Base-by-base conservation (phyloP, 1,140 invertebrate genomes). In the Drosophila carrolli region DNA sequence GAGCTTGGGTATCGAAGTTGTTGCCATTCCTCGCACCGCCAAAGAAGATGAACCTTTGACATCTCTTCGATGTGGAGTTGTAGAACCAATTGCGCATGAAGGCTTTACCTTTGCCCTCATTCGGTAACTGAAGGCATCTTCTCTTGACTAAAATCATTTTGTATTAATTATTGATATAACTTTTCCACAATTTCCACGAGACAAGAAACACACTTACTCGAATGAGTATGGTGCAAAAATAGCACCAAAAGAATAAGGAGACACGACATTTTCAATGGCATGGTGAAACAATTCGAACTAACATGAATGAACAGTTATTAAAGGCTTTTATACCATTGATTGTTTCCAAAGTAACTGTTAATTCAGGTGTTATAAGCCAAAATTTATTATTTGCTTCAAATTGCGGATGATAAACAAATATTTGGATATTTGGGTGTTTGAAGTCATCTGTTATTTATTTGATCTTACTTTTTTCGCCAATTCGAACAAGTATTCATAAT, bases 21-120 rank as follows among this genome's bases (percentile, higher is more conserved):
- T 71, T 71, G 5, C 62, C 63, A 68, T 71, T 70, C 16, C 37
- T 9, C 13, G 2, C 4, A 0, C 67, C 67, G 4, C 67, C 67
- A 5, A 11, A 57, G 27, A 70, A 71, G 29, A 70, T 37, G 19
- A 71, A 71, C 41, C 37, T 70, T 40, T 70, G 35, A 9, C 67
- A 71, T 16, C 13, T 37, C n/a, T 40, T 2, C 1, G 51, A 37
- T 4, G 67, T 71, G 16, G 67, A 70, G 40, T 71, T 70, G 43
- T 70, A 71, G 40, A 48, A 70, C 63, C 67, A 71, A 48, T n/a
- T 35, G 32, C 16, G 67, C 19, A 71, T 4, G 8, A 16, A 14
- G 4, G 67, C 67, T 14, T 70, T 71, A 0, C 67, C 67, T 0
- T 1, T 16, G 35, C 67, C 62, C 50, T 6, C 0, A 3, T 50